Evolutionary conservation across 37 sponge, comb jelly and placozoan species (phyloP).

Genomic region (Beroe forskalii): DNA sequence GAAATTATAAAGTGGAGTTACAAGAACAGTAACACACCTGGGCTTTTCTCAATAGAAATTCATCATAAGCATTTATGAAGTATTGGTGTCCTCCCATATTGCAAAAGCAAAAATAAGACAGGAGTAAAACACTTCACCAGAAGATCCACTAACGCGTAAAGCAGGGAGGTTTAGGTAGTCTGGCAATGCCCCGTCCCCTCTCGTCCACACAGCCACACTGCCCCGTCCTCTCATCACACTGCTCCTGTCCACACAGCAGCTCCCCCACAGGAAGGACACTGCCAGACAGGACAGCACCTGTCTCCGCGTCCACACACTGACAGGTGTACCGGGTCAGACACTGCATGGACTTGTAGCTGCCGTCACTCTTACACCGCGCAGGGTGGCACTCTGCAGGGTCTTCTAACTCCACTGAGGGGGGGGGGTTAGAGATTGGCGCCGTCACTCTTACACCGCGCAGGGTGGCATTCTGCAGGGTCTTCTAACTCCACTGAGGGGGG

Average conservation of each 20-base stretch:
- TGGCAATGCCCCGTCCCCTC: background rate
- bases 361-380: conserved; percentile 30
- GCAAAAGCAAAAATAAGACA: too few relatives aligned
- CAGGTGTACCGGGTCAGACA: conserved; percentile 25
- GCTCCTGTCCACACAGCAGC: conserved; percentile 11
- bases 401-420: background rate
- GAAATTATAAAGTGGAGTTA: too few relatives aligned
- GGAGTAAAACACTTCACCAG: too few relatives aligned
- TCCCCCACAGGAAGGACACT: conserved; percentile 21
- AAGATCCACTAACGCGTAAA: conserved; percentile 9
- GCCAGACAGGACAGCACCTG: conserved; percentile 2
- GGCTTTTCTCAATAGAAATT: too few relatives aligned
- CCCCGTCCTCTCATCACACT: conserved; percentile 30
- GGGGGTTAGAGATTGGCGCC: too few relatives aligned
- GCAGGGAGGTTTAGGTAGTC: background rate
- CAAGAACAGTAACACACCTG: too few relatives aligned
- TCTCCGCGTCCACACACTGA: conserved; percentile 36
- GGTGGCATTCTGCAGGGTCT: too few relatives aligned
- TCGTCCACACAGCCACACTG: conserved; percentile 42
- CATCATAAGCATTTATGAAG: too few relatives aligned
- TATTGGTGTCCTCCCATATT: too few relatives aligned
- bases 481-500: too few relatives aligned
- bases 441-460: too few relatives aligned
- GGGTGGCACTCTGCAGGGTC: conserved; percentile 4
- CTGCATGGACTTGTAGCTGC: conserved; percentile 43